Conservation (phyloP, 2,888 invertebrate species). For the Dicyrtoma fusca region DNA sequence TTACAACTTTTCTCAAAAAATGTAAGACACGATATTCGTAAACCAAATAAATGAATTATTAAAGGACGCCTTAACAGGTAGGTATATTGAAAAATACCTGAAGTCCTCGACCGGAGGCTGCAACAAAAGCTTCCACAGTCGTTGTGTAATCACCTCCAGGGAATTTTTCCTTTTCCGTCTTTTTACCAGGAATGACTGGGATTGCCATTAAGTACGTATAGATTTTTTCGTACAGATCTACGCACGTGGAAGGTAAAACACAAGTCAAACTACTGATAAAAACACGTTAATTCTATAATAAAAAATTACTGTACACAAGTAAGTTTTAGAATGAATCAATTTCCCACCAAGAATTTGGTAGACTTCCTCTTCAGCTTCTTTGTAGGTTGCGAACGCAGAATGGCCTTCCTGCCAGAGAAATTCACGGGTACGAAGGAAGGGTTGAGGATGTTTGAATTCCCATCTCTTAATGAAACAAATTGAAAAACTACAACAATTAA, state of each 20-base stretch:
- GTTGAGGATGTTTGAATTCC: slow-evolving; percentile 99
- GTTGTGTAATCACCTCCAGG: slow-evolving; percentile 97
- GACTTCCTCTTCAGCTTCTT: slow-evolving; percentile 91
- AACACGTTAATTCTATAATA: too few species aligned
- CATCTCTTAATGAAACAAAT: slow-evolving; percentile 72
- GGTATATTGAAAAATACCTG: slow-evolving; percentile 64
- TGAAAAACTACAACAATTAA: too few species aligned
- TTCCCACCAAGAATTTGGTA: slow-evolving; percentile 70
- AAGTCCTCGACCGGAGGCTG: slow-evolving; percentile 90
- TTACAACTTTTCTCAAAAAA: too few species aligned
- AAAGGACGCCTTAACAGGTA: background rate
- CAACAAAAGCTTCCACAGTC: slow-evolving; percentile 93
- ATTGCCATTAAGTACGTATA: slow-evolving; percentile 91
- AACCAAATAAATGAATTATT: background rate
- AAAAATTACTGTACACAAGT: too few species aligned
- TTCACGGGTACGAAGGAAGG: slow-evolving; percentile 95
- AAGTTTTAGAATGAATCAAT: too few species aligned
- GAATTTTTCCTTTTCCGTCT: slow-evolving; percentile 99
- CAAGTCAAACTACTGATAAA: too few species aligned
- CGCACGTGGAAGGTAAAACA: too few species aligned
- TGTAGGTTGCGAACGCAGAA: slow-evolving; percentile 81
- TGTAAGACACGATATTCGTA: too few species aligned
- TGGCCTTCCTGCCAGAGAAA: slow-evolving; percentile 99
- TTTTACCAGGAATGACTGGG: slow-evolving; percentile 92
- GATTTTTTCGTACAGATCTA: slow-evolving; percentile 76